Conservation (phyloP, 2,797 vertebrate genomes). For the Macropus fuliginosus region DNA sequence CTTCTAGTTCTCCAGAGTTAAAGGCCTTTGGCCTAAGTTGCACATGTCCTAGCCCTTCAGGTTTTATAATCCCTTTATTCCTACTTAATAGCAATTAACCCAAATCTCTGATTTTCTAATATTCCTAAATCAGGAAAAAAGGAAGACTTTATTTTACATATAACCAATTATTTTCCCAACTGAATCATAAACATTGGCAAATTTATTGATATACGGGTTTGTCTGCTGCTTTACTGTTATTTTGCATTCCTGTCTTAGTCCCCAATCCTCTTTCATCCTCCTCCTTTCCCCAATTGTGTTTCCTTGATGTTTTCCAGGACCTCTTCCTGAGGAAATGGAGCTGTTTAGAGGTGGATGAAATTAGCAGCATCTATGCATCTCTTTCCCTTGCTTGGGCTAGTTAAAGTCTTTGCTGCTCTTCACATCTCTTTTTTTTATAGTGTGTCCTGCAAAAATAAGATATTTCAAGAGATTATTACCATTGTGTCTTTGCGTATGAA, state of each 20-base stretch:
- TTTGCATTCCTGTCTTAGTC: neutral
- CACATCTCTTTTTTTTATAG: neutral
- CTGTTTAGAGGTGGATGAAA: neutral
- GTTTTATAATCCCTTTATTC: slow-evolving; percentile 46
- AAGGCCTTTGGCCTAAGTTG: neutral
- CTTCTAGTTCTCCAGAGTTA: slow-evolving; percentile 8
- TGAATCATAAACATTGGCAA: neutral
- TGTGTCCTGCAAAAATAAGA: neutral
- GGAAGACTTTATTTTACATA: neutral
- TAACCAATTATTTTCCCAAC: neutral
- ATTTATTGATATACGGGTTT: neutral
- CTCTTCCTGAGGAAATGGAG: neutral
- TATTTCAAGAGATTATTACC: neutral
- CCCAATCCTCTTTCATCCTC: neutral
- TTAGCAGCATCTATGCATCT: neutral
- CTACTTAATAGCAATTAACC: neutral
- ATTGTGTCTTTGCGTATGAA: neutral
- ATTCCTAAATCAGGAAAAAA: neutral
- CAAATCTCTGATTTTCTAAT: neutral
- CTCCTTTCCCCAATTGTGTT: neutral
- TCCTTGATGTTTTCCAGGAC: neutral
- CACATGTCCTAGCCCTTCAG: slow-evolving; percentile 1
- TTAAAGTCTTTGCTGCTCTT: neutral
- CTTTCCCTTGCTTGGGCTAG: neutral
- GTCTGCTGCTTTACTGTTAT: neutral